Evolutionary conservation across 2,113 vertebrate genomes (phyloP), one percentile per base, ranked within the genome.

Genomic region (Cricetomys ansorgei): DNA sequence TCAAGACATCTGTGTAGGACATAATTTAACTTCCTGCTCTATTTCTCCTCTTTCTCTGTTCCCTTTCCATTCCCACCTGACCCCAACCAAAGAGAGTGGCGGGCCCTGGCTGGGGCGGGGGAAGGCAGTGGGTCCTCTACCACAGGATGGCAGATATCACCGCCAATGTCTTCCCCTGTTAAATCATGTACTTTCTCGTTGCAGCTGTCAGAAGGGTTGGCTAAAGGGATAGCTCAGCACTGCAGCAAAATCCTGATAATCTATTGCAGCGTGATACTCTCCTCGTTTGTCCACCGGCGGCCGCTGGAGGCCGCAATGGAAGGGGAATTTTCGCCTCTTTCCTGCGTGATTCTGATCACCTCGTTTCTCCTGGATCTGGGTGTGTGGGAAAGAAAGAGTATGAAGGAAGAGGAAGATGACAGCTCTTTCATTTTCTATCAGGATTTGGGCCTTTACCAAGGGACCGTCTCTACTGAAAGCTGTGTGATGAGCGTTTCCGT

Each of bases 151-250:
- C 45, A 10, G 7, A 1, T 6, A 5, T 10, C 15, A 4, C 6
- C 29, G 77, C 67, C 88, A 31, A 23, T 81, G 53, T 45, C 59
- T 73, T 77, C 57, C 31, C 31, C 43, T 57, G 67, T 64, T 96
- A 94, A 96, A 92, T 91, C 31, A 37, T 98, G 97, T 98, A 3
- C 97, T 97, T 70, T 98, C 65, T 98, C 93, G 31, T 98, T 98
- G 65, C 98, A 99, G 99, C 98, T 99, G 96, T 98, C 98, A 97
- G 98, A 99, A 98, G 98, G 98, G 96, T 97, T 98, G 97, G 97
- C 7, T 45, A 98, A 97, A 98, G 96, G 96, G 98, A 98, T 97
- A 95, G 87, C 1, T 34, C 97, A 93, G 97, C 97, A 92, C 96
- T 94, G 97, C 98, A 98, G 97, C 97, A 97, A 85, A 94, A 96